Conservation (phyloP, 1,140 invertebrate genomes). For the Cotesia typhae region DNA sequence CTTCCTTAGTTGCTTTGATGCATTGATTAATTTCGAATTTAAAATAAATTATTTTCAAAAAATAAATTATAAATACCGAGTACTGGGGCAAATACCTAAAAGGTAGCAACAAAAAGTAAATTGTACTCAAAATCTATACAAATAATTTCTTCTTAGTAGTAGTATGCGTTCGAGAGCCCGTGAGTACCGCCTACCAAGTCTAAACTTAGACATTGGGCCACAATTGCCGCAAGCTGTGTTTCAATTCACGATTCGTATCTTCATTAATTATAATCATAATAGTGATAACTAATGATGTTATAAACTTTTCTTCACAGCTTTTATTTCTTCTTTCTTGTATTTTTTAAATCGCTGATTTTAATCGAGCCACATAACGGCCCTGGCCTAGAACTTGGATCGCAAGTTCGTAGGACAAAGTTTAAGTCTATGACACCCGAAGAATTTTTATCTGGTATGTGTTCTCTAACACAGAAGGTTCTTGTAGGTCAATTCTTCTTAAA, state of each 20-base stretch:
- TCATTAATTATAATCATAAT: background rate
- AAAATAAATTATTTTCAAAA: background rate
- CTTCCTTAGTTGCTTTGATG: too few species aligned
- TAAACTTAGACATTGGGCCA: slow-evolving; percentile 39
- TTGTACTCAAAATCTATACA: slow-evolving; percentile 26
- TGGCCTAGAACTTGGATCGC: background rate
- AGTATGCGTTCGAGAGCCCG: slow-evolving; percentile 28
- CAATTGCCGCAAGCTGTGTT: slow-evolving; percentile 15
- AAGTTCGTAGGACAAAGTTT: slow-evolving; percentile 35
- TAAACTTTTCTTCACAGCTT: too few species aligned
- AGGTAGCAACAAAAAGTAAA: background rate
- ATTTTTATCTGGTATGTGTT: slow-evolving; percentile 35
- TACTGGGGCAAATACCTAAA: background rate
- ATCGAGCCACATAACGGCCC: background rate
- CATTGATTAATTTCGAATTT: too few species aligned
- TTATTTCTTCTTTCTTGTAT: too few species aligned
- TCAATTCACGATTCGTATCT: background rate
- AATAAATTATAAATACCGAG: background rate
- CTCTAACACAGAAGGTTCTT: slow-evolving; percentile 20
- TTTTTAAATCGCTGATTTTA: too few species aligned
- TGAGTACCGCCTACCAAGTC: slow-evolving; percentile 39
- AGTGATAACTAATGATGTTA: too few species aligned
- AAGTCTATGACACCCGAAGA: slow-evolving; percentile 11
- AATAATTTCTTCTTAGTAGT: slow-evolving; percentile 28
- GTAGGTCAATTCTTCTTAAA: slow-evolving; percentile 22